These are phyloP conservation scores for Nilaparvata lugens DNA, from an alignment of 1,140 invertebrate genomes.

Conservation along the genomic window DNA sequence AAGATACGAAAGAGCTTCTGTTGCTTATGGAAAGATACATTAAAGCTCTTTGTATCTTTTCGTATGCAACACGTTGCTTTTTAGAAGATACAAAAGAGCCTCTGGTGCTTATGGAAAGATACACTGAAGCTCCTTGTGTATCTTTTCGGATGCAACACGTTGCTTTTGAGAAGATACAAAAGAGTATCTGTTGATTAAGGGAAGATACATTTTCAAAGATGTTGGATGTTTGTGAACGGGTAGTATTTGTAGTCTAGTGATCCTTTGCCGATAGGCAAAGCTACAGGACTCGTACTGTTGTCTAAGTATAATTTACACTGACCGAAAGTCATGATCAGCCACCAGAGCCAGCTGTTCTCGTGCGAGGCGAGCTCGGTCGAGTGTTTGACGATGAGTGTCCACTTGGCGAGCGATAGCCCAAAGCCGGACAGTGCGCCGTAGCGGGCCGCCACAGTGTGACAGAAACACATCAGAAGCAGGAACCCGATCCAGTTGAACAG, in stretches of 20 bases:
- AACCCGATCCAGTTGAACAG: conserved; percentile 95
- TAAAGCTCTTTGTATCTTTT: no score
- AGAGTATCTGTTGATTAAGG: no score
- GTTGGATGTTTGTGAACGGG: no score
- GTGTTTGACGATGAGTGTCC: conserved; percentile 88
- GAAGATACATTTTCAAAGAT: no score
- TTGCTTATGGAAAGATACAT: no score
- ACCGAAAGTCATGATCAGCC: conserved; percentile 83
- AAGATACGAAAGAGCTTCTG: no score
- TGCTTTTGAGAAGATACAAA: no score
- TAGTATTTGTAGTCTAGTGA: neutral
- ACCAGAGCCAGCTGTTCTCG: conserved; percentile 84
- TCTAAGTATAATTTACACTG: conserved; percentile 28
- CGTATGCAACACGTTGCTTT: no score
- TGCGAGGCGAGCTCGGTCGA: conserved; percentile 74
- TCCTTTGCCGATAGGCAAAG: neutral
- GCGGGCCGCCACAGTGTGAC: conserved; percentile 84
- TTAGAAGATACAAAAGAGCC: no score
- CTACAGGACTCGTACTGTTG: neutral
- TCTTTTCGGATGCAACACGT: no score
- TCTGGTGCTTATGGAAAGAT: no score
- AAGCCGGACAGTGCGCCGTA: conserved; percentile 89
- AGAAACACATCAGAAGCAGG: conserved; percentile 82
- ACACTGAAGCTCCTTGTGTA: no score
- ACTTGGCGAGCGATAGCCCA: conserved; percentile 85